These are phyloP conservation scores for Epirrhoe tristata DNA, from an alignment of 2,888 invertebrate species.

Conservation along the genomic window DNA sequence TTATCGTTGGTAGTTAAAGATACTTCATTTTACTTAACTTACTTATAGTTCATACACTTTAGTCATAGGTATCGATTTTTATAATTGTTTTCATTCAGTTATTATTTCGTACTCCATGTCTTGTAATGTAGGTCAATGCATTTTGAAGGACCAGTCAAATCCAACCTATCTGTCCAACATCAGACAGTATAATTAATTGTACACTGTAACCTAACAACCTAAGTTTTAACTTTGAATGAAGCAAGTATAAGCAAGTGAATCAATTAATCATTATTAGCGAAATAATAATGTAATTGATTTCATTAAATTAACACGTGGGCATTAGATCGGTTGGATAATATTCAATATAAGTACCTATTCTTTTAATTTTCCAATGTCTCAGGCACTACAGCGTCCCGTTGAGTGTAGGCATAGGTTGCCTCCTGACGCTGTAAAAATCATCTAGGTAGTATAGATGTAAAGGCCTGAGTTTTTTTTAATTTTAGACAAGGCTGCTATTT, in stretches of 20 bases:
- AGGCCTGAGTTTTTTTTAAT: too few species aligned
- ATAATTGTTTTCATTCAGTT: too few species aligned
- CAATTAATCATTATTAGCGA: constrained; percentile 55
- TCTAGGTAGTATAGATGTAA: too few species aligned
- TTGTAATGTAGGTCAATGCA: constrained; percentile 24
- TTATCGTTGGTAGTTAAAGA: too few species aligned
- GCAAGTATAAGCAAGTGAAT: constrained; percentile 43
- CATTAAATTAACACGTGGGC: constrained; percentile 50
- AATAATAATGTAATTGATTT: constrained; percentile 49
- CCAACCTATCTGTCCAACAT: constrained; percentile 9
- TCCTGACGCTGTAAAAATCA: too few species aligned
- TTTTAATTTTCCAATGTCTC: too few species aligned
- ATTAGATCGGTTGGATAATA: constrained; percentile 20
- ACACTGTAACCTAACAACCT: neutral
- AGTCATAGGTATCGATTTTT: neutral
- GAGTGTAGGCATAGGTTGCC: too few species aligned
- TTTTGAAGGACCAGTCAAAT: constrained; percentile 17
- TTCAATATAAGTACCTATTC: too few species aligned
- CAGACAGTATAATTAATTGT: constrained; percentile 10
- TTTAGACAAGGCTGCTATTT: too few species aligned
- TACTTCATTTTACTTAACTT: too few species aligned
- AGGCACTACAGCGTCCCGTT: too few species aligned
- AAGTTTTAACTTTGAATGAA: constrained; percentile 14
- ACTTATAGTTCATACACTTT: too few species aligned
- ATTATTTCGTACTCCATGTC: constrained; percentile 3